Conservation (phyloP, 2,113 vertebrate species). For the Pantherophis guttatus region DNA sequence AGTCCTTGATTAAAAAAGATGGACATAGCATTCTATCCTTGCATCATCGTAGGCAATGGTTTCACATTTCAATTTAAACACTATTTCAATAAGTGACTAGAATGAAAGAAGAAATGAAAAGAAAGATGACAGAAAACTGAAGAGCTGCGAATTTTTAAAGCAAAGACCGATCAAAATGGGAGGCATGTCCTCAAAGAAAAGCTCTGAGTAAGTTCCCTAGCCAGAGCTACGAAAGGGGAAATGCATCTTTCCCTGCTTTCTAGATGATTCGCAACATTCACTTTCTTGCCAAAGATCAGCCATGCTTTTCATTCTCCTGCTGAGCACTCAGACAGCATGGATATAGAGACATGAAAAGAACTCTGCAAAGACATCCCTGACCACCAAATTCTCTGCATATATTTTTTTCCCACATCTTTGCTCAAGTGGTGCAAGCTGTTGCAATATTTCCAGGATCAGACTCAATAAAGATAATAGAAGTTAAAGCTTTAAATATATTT, state of each 20-base stretch:
- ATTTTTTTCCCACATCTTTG: background rate
- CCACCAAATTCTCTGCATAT: conserved; percentile 1
- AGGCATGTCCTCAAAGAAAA: background rate
- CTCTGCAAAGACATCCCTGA: conserved; percentile 18
- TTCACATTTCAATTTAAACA: background rate
- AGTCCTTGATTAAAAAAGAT: background rate
- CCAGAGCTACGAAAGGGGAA: background rate
- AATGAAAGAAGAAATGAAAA: background rate
- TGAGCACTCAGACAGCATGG: conserved; percentile 16
- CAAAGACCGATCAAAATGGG: background rate
- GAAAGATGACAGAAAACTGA: background rate
- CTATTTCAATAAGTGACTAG: background rate
- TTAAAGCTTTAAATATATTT: no score
- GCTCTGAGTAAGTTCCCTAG: background rate
- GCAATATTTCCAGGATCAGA: no score
- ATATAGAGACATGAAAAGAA: conserved; percentile 32
- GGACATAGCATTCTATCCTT: background rate
- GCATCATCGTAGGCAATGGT: background rate
- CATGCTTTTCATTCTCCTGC: conserved; percentile 16
- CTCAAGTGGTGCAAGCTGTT: background rate
- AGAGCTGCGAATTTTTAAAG: background rate
- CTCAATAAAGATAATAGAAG: no score
- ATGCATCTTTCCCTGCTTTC: conserved; percentile 2
- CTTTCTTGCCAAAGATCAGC: conserved; percentile 22
- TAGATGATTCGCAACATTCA: background rate